Base-by-base conservation (phyloP, 1,140 invertebrate species). In the Brachionus manjavacas region DNA sequence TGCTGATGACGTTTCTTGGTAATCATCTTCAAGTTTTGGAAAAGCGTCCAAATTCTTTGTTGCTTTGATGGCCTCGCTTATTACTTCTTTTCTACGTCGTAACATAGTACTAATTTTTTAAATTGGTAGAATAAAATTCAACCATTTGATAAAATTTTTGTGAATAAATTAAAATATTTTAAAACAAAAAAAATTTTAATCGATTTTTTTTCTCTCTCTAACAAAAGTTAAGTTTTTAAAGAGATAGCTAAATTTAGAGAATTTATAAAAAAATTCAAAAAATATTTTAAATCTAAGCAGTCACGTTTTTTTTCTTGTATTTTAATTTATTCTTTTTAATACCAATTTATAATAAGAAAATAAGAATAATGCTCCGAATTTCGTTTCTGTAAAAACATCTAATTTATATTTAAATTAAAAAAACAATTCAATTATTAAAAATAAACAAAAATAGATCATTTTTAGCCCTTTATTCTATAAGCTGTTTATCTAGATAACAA, bases 21-120 rank as follows among this genome's bases (percentile, higher is more conserved):
- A 96, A 86, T 93, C 92, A 85, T 95, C 94, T 46, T 94, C 93
- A 80, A 96, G 91, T 92, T 96, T 96, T 14, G 94, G 93, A 89
- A 96, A 97, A 16, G 94, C 93, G 91, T 97, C 95, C 3, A 96
- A 88, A 89, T 95, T 76, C 46, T 76, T 76, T n/a, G 72, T 49
- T 1, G 20, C 72, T 49, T 76, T 93, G 88, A 94, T 94, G 1
- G 95, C 93, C 87, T 92, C 92, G 86, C 93, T 92, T n/a, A 94
- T 87, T 4, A 88, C 84, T 49, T 66, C 55, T 85, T 72, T 86
- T 72, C 84, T 85, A 85, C 70, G 85, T 79, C 84, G 43, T 43
- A 85, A 31, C 41, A 64, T 79, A 49, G 28, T 85, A 3, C 49
- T 70, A 46, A 49, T 68, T 52, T 72, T 16, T 46, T 49, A 49